These are phyloP conservation scores for Aspidoscelis tigris DNA, from an alignment of 2,113 vertebrate genomes.

Conservation along the genomic window DNA sequence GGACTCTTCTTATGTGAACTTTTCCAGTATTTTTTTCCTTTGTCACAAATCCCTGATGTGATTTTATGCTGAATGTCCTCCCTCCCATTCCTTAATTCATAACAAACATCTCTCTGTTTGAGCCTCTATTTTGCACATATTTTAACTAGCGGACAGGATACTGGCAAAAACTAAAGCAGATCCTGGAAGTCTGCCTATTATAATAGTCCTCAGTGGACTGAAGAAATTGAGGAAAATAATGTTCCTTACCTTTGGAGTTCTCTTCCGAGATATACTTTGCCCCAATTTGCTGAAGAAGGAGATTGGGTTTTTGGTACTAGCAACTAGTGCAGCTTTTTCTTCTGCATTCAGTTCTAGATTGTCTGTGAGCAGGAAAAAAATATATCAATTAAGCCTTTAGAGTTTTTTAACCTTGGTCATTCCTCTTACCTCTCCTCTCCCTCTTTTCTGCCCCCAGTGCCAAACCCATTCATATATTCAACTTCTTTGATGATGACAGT, in stretches of 20 bases:
- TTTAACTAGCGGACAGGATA: too few relatives aligned
- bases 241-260: conserved; percentile 88
- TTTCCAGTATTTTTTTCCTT: too few relatives aligned
- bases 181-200: too few relatives aligned
- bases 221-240: neutral
- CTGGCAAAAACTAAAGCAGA: too few relatives aligned
- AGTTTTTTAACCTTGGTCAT: neutral
- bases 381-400: neutral
- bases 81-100: too few relatives aligned
- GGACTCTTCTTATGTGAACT: too few relatives aligned
- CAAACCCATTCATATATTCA: neutral
- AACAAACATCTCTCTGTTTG: too few relatives aligned
- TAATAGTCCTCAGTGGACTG: too few relatives aligned
- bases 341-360: conserved; percentile 89
- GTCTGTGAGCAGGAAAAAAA: conserved; percentile 74
- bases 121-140: too few relatives aligned
- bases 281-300: conserved; percentile 97
- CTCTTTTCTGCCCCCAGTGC: neutral
- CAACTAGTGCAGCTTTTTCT: conserved; percentile 88
- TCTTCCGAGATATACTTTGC: conserved; percentile 95
- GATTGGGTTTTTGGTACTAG: conserved; percentile 95
- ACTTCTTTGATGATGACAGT: neutral
- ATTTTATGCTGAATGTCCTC: too few relatives aligned
- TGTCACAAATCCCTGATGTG: too few relatives aligned
- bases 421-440: too few relatives aligned